These are phyloP conservation scores for Volucella bombylans DNA, from an alignment of 2,888 invertebrate genomes.

Conservation along the genomic window DNA sequence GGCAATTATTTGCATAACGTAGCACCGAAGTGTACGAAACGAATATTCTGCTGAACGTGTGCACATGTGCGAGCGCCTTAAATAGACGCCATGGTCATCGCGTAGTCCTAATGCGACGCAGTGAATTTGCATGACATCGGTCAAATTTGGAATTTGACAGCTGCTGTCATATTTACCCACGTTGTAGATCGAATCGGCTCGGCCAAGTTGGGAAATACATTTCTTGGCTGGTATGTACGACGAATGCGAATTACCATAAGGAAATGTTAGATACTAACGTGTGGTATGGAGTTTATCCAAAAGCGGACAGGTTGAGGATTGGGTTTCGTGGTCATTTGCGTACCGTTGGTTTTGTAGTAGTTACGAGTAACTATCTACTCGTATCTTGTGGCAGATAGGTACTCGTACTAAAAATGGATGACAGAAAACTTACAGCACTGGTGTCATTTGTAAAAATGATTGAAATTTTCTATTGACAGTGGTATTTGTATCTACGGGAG, in stretches of 20 bases:
- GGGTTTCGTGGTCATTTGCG: constrained; percentile 56
- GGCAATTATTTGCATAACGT: constrained; percentile 61
- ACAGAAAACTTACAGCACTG: constrained; percentile 8
- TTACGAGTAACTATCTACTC: constrained; percentile 7
- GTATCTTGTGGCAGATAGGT: background rate
- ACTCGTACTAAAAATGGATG: background rate
- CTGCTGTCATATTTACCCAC: constrained; percentile 63
- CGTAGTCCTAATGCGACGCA: constrained; percentile 44
- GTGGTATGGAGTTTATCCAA: constrained; percentile 43
- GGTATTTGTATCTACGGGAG: constrained; percentile 17
- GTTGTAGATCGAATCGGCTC: constrained; percentile 51
- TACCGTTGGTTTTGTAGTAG: constrained; percentile 38
- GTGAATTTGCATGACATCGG: constrained; percentile 72
- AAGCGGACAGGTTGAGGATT: constrained; percentile 16
- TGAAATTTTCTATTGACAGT: constrained; percentile 21
- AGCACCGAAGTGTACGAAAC: constrained; percentile 4
- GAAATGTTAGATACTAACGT: constrained; percentile 61
- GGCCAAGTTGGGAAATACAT: constrained; percentile 48
- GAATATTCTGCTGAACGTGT: constrained; percentile 20
- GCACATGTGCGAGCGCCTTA: constrained; percentile 57
- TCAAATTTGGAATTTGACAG: constrained; percentile 70
- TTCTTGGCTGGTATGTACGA: constrained; percentile 19
- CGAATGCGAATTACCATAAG: constrained; percentile 69
- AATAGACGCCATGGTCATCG: constrained; percentile 41
- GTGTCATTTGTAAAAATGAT: constrained; percentile 49